Base-by-base conservation (phyloP, 2,797 vertebrate species). In the Argentina silus region DNA sequence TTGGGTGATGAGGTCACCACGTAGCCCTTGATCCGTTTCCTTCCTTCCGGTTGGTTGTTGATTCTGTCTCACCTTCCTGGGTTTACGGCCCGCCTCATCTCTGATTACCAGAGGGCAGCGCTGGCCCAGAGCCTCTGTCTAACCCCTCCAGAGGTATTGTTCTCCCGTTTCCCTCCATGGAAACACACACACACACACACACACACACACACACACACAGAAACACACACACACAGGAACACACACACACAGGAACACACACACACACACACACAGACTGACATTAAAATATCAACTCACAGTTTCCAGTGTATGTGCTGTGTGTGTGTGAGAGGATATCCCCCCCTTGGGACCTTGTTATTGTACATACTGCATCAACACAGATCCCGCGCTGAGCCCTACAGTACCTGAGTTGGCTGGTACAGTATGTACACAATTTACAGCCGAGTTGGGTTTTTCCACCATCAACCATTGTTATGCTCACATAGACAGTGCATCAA, bases 71-170 rank as follows among this genome's bases (percentile, higher is more conserved):
- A 36, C 27, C 27, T 36, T 36, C 27, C 27, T 36, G 27, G 27
- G 36, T 60, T 45, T 15, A 57, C 78, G 71, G 27, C 72, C 7
- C 75, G 67, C 70, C 14, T n/a, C 15, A 17, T 36, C 43, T 69
- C 12, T 67, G 55, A 17, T 60, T 3, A 21, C 7, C 36, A 44
- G n/a, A 50, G 73, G 27, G 69, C 45, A 66, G 48, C 2, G 72
- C 70, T 72, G 55, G 50, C 48, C 36, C 67, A n/a, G 62, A 61
- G 44, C 3, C 44, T 59, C 51, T 12, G 19, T 59, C 10, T 21
- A 59, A 23, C 57, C 48, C 77, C 74, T 65, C 76, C 83, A 67
- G 56, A 82, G 72, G 72, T 73, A 93, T 92, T 94, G 92, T 93
- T 92, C 88, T 89, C 81, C 65, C 60, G 80, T 81, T 92, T 89